Percentiles rank a stretch among this genome's conserved stretches.
phyloP scores from a whole-genome alignment of 2,888 invertebrate genomes.

The Pedicia rivosa region DNA sequence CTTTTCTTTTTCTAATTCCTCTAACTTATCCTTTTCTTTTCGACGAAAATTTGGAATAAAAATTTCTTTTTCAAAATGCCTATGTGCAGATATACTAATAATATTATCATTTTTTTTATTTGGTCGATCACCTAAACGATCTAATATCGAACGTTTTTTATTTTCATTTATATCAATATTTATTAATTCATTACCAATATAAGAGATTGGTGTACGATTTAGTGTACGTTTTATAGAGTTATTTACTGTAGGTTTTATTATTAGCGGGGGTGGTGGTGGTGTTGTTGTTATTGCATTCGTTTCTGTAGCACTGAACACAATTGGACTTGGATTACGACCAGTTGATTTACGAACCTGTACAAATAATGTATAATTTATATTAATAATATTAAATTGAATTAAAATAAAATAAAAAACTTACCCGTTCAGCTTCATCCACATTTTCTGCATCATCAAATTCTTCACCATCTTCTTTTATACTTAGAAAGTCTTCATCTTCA shows the following conservation, averaged over 20 bases:
- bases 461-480: constrained; percentile 46
- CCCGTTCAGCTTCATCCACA: constrained; percentile 11
- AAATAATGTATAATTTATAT: no score
- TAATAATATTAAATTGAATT: no score
- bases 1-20: neutral
- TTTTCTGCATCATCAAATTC: constrained; percentile 18
- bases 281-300: neutral
- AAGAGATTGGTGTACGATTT: neutral
- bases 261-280: no score
- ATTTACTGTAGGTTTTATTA: no score
- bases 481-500: constrained; percentile 48
- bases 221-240: no score
- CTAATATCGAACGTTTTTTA: constrained; percentile 30
- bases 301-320: constrained; percentile 1
- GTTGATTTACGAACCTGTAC: neutral
- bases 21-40: constrained; percentile 1
- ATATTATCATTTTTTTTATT: constrained; percentile 12
- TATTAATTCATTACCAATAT: neutral
- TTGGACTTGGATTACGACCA: constrained; percentile 3
- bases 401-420: constrained; percentile 15
- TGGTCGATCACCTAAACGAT: constrained; percentile 31
- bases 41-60: constrained; percentile 22
- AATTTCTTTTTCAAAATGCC: constrained; percentile 26
- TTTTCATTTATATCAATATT: constrained; percentile 1
- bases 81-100: constrained; percentile 18